Percentiles rank a stretch among this genome's conserved stretches.
phyloP scores from a whole-genome alignment of 1,140 invertebrate species.

The Zeugodacus cucurbitae region DNA sequence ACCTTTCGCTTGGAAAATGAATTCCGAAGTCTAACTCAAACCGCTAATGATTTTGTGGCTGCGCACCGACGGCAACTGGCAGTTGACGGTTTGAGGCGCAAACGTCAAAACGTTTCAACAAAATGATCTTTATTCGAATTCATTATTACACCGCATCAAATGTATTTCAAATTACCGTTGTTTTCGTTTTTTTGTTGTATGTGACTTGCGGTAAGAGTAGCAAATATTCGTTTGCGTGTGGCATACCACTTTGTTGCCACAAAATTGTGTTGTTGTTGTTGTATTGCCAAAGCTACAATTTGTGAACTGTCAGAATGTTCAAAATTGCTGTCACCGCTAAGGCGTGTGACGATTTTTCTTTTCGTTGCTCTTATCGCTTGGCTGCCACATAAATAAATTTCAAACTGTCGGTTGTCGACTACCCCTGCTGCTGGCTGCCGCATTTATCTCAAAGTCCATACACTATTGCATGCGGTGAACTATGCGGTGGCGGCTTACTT shows the following conservation, averaged over 20 bases:
- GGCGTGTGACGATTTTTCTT: slow-evolving; percentile 29
- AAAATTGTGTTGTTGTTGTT: neutral
- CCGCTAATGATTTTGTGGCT: neutral
- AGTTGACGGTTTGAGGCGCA: neutral
- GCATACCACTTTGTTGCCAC: neutral
- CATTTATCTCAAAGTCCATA: neutral
- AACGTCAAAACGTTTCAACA: slow-evolving; percentile 28
- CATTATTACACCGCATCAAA: neutral
- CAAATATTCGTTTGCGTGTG: neutral
- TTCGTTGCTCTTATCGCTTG: neutral
- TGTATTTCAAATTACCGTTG: neutral
- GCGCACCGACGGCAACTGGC: neutral
- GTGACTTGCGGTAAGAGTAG: neutral
- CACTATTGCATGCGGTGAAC: neutral
- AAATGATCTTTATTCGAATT: neutral
- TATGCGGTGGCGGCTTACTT: neutral
- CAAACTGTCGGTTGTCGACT: neutral
- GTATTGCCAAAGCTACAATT: neutral
- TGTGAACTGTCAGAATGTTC: slow-evolving; percentile 19
- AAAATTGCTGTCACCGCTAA: slow-evolving; percentile 28
- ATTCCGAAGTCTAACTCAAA: neutral
- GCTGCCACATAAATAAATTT: slow-evolving; percentile 37
- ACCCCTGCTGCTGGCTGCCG: neutral
- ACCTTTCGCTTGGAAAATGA: neutral
- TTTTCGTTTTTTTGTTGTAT: too few relatives aligned